Evolutionary conservation across 1,140 invertebrate species (phyloP), one percentile per base, ranked within the genome.

Genomic region (Diploscapter pachys): DNA sequence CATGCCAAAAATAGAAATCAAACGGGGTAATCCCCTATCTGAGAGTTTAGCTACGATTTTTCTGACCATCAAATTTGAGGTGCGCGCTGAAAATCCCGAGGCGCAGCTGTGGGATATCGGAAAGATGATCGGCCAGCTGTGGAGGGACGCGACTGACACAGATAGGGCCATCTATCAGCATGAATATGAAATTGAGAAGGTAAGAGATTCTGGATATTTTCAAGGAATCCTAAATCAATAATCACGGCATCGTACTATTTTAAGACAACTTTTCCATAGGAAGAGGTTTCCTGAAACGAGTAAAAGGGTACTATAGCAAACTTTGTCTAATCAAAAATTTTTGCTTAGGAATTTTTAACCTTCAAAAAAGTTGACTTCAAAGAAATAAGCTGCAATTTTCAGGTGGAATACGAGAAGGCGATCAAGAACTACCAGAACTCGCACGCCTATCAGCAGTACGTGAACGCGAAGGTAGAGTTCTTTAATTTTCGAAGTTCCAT

Each of bases 61-160:
- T 31, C 31, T 31, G 31, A 31, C 1, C 31, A 31, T 31, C 13
- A 13, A 11, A 11, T 59, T 9, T 70, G 50, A 72, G 71, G 95
- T 98, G 0, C 97, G 98, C 88, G 92, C 93, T 0, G 91, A 93
- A 76, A 93, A 98, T 88, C 93, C 94, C 0, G 95, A 98, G 82
- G 96, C 96, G 84, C 89, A 88, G 76, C 87, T 98, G 82, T 98
- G 95, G 95, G 96, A 99, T 88, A 94, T 99, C 76, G 96, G 96
- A 55, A 93, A 96, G 86, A 96, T 98, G 81, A 98, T 99, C 81
- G 95, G 96, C 0, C 92, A 95, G 82, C 96, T 98, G 94, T 99
- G 96, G 96, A 89, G 95, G 76, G 95, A 98, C 83, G 88, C 97
- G 31, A 91, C 92, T 0, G 95, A 98, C 73, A 89, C 91, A 0